Base-by-base conservation (phyloP, 2,888 invertebrate genomes). In the Tortrix viridana region DNA sequence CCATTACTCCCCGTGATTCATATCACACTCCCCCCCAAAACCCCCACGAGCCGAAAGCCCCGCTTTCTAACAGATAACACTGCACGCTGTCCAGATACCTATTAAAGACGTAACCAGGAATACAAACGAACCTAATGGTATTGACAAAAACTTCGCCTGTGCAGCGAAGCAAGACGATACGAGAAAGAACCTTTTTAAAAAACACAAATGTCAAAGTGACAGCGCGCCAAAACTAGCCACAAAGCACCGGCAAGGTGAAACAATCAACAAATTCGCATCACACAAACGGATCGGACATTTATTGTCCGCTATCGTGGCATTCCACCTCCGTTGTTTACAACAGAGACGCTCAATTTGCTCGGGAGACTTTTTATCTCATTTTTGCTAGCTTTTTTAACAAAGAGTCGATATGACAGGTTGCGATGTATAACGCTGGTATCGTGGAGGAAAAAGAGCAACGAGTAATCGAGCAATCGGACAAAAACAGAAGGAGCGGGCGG, bases 1-100 rank as follows among this genome's bases (percentile, higher is more conserved):
- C 90, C 90, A 90, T 91, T 91, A 91, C 88, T 91, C 89, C 85
- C 81, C 70, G 90, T 91, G 91, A 92, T 92, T 90, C 90, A 90
- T 90, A 89, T 89, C 88, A 81, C 68, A 66, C 74, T 81, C 81
- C 82, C 84, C 82, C 76, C 70, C 71, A 69, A 66, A 65, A 73
- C 74, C 72, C 69, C 66, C 74, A 77, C 74, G 71, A 74, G 75
- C 77, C 74, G 79, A 64, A 67, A 79, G 75, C 74, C 74, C 73
- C 74, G 76, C 78, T 81, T 72, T 72, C 74, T 81, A 82, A 74
- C 81, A 85, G 84, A 83, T 86, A 86, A 87, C 86, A 80, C 73
- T 73, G 80, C 79, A 78, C 81, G 79, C 73, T 82, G 82, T 81
- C 82, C 82, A 84, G 84, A 84, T 83, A 80, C 82, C 81, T 81